Conservation (phyloP, 2,113 vertebrate genomes). For the Syngnathoides biaculeatus region DNA sequence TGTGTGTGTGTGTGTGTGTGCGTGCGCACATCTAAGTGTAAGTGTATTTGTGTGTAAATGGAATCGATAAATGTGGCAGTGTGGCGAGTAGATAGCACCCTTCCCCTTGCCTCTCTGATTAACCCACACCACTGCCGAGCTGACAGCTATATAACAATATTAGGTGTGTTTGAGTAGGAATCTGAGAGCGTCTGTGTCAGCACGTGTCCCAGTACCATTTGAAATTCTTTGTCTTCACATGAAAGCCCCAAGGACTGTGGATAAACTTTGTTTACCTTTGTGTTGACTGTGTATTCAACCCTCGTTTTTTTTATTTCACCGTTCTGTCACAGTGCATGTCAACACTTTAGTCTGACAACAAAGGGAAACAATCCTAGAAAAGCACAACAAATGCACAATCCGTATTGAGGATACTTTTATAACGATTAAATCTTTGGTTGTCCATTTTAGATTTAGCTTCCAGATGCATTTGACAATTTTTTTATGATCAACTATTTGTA, state of each 20-base stretch:
- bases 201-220: slow-evolving; percentile 29
- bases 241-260: slow-evolving; percentile 47
- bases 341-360: not conserved
- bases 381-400: not conserved
- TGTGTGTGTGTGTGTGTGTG: slow-evolving; percentile 36
- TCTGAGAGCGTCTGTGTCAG: slow-evolving; percentile 10
- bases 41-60: slow-evolving; percentile 63
- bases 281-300: not conserved
- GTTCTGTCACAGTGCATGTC: not conserved
- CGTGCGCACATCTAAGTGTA: slow-evolving; percentile 24
- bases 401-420: not conserved
- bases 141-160: slow-evolving; percentile 70
- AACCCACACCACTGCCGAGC: slow-evolving; percentile 71
- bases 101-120: slow-evolving; percentile 77
- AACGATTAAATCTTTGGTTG: not conserved
- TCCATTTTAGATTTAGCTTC: not conserved
- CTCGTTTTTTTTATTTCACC: not conserved
- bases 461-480: no score
- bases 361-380: not conserved
- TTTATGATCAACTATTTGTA: no score
- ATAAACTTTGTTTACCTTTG: slow-evolving; percentile 24
- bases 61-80: slow-evolving; percentile 78
- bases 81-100: slow-evolving; percentile 75
- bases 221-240: slow-evolving; percentile 60
- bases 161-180: slow-evolving; percentile 28